phyloP scores from a whole-genome alignment of 2,888 invertebrate species.

The Lepas anatifera region DNA sequence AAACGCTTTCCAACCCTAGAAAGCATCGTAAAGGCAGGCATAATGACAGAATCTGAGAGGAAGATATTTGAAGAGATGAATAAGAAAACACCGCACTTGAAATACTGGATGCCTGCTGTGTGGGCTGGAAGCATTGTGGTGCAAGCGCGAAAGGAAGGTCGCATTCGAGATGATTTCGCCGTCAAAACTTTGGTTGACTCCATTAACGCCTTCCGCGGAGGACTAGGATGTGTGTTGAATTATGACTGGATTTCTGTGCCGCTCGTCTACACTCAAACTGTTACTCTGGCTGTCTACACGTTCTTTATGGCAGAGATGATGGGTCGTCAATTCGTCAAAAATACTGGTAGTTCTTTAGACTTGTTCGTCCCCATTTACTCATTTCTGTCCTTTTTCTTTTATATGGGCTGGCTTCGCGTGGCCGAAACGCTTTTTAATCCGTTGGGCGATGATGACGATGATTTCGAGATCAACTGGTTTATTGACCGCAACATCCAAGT shows the following conservation, averaged over 20 bases:
- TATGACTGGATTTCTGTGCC: constrained; percentile 87
- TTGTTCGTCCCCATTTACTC: constrained; percentile 85
- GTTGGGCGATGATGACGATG: constrained; percentile 90
- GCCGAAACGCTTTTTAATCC: constrained; percentile 90
- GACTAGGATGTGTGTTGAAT: constrained; percentile 71
- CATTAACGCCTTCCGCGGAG: constrained; percentile 71
- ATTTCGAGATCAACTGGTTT: constrained; percentile 85
- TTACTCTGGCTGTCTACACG: constrained; percentile 77
- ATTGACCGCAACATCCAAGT: constrained; percentile 90
- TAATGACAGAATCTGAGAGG: constrained; percentile 82
- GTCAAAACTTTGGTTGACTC: constrained; percentile 82
- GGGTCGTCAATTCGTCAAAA: constrained; percentile 69
- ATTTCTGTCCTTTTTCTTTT: constrained; percentile 69
- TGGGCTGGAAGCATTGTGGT: constrained; percentile 89
- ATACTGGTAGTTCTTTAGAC: constrained; percentile 39
- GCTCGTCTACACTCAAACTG: constrained; percentile 84
- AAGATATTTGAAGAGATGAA: constrained; percentile 85
- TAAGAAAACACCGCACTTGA: constrained; percentile 72
- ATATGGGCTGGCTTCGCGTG: constrained; percentile 89
- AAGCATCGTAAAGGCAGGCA: constrained; percentile 26
- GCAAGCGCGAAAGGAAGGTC: constrained; percentile 67
- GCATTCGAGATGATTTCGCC: constrained; percentile 79
- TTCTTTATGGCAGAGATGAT: constrained; percentile 81
- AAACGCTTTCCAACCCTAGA: not conserved
- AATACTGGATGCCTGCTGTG: constrained; percentile 86